Evolutionary conservation across 1,140 invertebrate species (phyloP), one percentile per base, ranked within the genome.

Genomic region (Magallana angulata): DNA sequence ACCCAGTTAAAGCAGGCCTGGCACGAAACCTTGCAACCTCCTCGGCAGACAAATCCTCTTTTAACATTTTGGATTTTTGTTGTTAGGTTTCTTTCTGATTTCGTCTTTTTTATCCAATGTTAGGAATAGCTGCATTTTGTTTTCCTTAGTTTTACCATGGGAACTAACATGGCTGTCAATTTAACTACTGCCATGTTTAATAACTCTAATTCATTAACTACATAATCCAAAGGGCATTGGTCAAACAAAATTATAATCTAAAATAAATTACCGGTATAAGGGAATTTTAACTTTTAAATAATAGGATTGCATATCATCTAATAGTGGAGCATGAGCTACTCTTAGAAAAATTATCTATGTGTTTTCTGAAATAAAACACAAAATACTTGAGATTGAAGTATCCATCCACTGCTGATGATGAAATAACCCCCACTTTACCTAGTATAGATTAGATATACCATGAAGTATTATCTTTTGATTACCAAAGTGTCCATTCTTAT

Each of bases 1-100:
- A 56, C 87, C 90, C 24, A 36, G 24, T 12, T 76, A 76, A 24
- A 62, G 60, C 60, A 16, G 14, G 60, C 60, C 5, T 62, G 14
- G n/a, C 60, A 62, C n/a, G 11, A 62, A 62, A 16, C 60, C n/a
- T n/a, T 16, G 14, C 14, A n/a, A 62, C 6, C 24, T 76, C 68
- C 68, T 30, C 24, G 14, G 68, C 68, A 76, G 68, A 68, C n/a
- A 68, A 68, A 76, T 11, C 68, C 24, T 24, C 24, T 18, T 76
- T 76, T 24, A 76, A 7, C 5, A 30, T 30, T 30, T 36, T 48
- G 36, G 36, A 48, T 48, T 48, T 48, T 48, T 48, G 36, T 48
- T 48, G 36, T 48, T 48, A 48, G 36, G 36, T 48, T 48, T 48
- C 36, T 48, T 48, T 48, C 36, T 48, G 2, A 48, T 12, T 12